These are phyloP conservation scores for Pterophyllum scalare DNA, from an alignment of 2,113 vertebrate species.

Conservation along the genomic window DNA sequence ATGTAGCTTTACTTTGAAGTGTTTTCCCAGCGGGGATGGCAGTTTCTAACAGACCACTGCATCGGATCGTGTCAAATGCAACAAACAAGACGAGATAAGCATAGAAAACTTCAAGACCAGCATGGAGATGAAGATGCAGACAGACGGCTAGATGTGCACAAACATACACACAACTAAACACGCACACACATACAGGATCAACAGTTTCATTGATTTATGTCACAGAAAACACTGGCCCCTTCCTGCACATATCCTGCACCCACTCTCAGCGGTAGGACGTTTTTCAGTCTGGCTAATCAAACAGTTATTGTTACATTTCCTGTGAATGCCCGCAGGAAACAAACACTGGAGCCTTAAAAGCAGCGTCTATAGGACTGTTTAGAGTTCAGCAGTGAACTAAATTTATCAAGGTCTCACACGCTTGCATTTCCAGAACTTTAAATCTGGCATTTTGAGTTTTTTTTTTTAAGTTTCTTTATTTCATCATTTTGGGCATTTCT, in stretches of 20 bases:
- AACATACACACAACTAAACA: not conserved
- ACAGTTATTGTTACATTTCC: not conserved
- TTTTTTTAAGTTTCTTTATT: not conserved
- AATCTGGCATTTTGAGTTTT: not conserved
- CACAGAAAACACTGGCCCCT: not conserved
- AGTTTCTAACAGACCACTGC: constrained; percentile 56
- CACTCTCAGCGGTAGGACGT: not conserved
- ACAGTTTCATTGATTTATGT: not conserved
- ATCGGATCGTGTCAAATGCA: constrained; percentile 40
- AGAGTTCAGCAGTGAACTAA: not conserved
- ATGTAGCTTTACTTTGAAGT: constrained; percentile 58
- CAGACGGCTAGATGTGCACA: not conserved
- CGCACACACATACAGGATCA: not conserved
- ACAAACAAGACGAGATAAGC: not conserved
- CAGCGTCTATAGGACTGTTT: not conserved
- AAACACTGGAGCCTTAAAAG: not conserved
- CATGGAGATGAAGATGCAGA: not conserved
- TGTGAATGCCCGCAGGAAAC: constrained; percentile 6
- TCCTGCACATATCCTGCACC: not conserved
- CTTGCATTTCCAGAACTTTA: not conserved
- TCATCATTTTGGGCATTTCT: not conserved
- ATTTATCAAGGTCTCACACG: not conserved
- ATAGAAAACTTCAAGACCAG: not conserved
- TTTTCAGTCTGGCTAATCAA: not conserved
- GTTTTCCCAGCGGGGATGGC: constrained; percentile 50